A percentile compares a stretch with the other conserved stretches of the same genome.
phyloP scores from a whole-genome alignment of 2,113 vertebrate species.

The Ornithorhynchus anatinus region DNA sequence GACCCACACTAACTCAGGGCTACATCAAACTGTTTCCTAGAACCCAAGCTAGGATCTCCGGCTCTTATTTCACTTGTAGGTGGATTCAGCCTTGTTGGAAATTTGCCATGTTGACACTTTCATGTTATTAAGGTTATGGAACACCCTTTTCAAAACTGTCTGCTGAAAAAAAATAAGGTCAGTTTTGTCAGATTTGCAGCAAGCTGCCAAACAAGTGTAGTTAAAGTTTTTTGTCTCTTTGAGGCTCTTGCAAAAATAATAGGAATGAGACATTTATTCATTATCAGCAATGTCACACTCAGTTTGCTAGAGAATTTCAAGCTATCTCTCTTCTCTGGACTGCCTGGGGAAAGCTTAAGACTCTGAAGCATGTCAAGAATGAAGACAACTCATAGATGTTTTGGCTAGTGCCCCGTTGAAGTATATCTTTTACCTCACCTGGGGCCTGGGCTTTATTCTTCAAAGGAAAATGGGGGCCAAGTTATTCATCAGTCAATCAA shows the following conservation, averaged over 20 bases:
- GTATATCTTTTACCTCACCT: conserved; percentile 17
- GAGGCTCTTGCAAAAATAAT: conserved; percentile 38
- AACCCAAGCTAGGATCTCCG: no score
- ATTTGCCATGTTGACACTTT: neutral
- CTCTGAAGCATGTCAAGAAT: conserved; percentile 40
- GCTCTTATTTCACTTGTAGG: neutral
- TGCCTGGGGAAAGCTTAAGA: conserved; percentile 30
- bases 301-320: conserved; percentile 46
- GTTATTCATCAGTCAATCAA: no score
- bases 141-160: conserved; percentile 8
- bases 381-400: conserved; percentile 19
- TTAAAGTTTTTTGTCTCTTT: conserved; percentile 20
- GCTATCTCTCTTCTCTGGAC: conserved; percentile 22
- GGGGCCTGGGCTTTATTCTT: neutral
- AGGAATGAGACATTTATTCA: conserved; percentile 38
- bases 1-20: no score
- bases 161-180: conserved; percentile 22
- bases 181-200: neutral
- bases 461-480: neutral
- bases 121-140: neutral
- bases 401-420: conserved; percentile 33
- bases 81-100: neutral
- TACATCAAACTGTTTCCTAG: no score
- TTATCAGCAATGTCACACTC: conserved; percentile 52
- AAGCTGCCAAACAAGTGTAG: no score